Percentiles rank a stretch among this genome's conserved stretches.
Conservation (phyloP, 2,113 vertebrate genomes). For the Crotalus tigris region DNA sequence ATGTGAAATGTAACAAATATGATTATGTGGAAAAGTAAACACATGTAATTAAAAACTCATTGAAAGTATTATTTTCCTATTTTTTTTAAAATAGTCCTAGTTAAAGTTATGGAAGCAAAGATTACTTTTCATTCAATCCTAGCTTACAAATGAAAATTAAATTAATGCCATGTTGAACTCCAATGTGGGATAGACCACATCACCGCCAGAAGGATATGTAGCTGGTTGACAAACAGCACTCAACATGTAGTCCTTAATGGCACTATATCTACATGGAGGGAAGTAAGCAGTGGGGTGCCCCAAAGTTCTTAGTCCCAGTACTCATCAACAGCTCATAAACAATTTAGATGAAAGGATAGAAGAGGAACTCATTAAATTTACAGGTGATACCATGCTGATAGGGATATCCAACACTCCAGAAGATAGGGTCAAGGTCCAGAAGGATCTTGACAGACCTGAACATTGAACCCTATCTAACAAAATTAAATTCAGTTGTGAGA, state of each 20-base stretch:
- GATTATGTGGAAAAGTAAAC: background rate
- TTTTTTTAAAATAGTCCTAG: background rate
- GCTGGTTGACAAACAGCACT: background rate
- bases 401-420: background rate
- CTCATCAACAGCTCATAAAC: background rate
- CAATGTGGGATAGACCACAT: background rate
- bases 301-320: background rate
- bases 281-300: too few relatives aligned
- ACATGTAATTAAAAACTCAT: background rate
- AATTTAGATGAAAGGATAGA: background rate
- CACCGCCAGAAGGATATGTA: background rate
- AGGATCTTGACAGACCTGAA: background rate
- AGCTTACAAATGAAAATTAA: background rate
- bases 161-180: background rate
- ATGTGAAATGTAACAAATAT: background rate
- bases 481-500: background rate
- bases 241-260: background rate
- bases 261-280: too few relatives aligned
- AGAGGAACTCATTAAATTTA: background rate
- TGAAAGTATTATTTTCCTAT: background rate
- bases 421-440: background rate
- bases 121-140: background rate
- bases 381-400: background rate
- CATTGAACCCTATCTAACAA: background rate
- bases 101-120: background rate